Conservation (phyloP, 2,113 vertebrate genomes). For the Glaucidium brasilianum region DNA sequence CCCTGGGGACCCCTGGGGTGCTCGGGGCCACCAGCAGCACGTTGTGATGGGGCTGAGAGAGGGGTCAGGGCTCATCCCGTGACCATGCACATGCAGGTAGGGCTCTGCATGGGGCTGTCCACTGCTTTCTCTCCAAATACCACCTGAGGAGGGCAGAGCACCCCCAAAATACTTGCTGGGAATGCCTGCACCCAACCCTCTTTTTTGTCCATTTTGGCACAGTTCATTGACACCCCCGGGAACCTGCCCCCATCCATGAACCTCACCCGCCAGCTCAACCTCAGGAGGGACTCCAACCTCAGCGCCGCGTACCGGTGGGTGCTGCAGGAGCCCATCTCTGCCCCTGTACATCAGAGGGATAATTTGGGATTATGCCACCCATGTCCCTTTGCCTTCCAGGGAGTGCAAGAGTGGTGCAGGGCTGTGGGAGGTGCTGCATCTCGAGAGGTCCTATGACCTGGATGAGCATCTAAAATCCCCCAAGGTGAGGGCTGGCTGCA, state of each 20-base stretch:
- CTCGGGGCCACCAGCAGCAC: accelerated
- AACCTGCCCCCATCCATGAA: conserved; percentile 73
- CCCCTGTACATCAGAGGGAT: accelerated
- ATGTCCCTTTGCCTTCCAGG: background rate
- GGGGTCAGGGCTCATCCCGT: accelerated
- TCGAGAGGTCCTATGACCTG: conserved; percentile 60
- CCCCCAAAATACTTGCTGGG: background rate
- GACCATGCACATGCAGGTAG: accelerated
- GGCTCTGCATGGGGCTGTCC: background rate
- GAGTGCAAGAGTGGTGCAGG: conserved; percentile 66
- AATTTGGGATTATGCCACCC: accelerated
- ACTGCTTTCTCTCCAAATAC: background rate
- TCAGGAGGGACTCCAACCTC: conserved; percentile 68
- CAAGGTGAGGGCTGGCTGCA: conserved; percentile 53
- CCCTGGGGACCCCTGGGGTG: background rate
- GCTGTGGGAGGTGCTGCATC: conserved; percentile 73
- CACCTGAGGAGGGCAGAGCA: background rate
- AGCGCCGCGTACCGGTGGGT: conserved; percentile 68
- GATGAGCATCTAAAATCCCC: conserved; percentile 62
- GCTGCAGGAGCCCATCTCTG: background rate
- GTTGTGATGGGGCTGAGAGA: background rate
- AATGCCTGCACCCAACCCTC: background rate
- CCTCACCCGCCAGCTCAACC: conserved; percentile 61
- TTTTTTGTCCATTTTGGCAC: background rate
- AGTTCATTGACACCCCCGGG: conserved; percentile 77